Base-by-base conservation (phyloP, 2,797 vertebrate species). In the Manis pentadactyla region DNA sequence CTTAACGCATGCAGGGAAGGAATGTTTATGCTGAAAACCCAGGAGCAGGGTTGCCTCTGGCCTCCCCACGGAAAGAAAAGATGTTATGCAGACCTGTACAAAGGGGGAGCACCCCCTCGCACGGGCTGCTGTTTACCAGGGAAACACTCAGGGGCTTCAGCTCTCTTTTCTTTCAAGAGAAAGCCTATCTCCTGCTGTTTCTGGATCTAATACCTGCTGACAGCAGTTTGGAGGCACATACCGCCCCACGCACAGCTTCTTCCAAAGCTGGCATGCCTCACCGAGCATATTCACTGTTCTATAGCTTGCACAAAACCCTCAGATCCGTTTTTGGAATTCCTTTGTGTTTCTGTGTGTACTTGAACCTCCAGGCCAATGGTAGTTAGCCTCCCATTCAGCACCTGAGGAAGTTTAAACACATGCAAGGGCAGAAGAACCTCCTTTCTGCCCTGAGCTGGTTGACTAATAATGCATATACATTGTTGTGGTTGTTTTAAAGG, bases 221-320 rank as follows among this genome's bases (percentile, higher is more conserved):
- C 4, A 82, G 31, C 17, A 68, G 4, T n/a, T 63, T 83, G 29
- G 49, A 96, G 82, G 34, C 55, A 1, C 61, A 55, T 57, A n/a
- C 46, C n/a, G 13, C 53, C 69, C 84, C 73, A 29, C 3, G 4
- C 0, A 61, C 13, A 42, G 4, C 46, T 83, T 6, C 37, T 94
- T 96, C 51, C 92, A 96, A 61, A 96, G 66, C 21, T 46, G 85
- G 75, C 79, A 79, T 84, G 87, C 77, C 97, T 97, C 97, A 96
- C 77, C 0, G 31, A 86, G 79, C 69, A 23, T 89, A 73, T 88
- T 97, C 96, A 87, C 93, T 82, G 27, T 77, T 93, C 90, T 96
- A 25, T 59, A 63, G 61, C 75, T 92, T 73, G 19, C 90, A 84
- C 86, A 97, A 97, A 97, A 66, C 53, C 68, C 55, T 92, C 37